Evolutionary conservation across 2,797 vertebrate genomes (phyloP), one percentile per base, ranked within the genome.

Genomic region (Tiaroga cobitis): DNA sequence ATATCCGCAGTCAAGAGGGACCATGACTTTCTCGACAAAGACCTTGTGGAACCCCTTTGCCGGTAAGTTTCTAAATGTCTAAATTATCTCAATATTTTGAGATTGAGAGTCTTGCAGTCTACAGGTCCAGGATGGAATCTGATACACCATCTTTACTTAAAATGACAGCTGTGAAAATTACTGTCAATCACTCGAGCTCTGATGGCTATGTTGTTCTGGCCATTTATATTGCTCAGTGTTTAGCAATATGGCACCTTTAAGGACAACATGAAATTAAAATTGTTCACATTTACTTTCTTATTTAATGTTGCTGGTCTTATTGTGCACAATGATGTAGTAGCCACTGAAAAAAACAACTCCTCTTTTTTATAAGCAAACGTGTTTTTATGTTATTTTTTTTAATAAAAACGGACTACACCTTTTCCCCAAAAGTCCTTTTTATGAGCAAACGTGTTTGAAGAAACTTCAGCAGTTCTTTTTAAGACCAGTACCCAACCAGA

Each of bases 1-100:
- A 98, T 99, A 90, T 94, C 93, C 79, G 95, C 96, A 83, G 98
- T 99, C 91, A 98, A 98, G 93, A 97, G 96, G 88, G 98, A 99
- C 92, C 98, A 99, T 96, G 98, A 99, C 92, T 99, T 99, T 93
- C 96, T 99, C 90, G 98, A 99, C 89, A 98, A 97, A 95, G 98
- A 99, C 91, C 97, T 99, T 69, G 98, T 99, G 95, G 98, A 99
- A 92, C 96, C 98, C 92, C 96, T 99, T 92, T 99, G 96, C 96
- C 97, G 98, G 98, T 99, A 96, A 95, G 89, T 59, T 81, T 51
- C 18, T 8, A 9, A 26, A 79, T 39, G 34, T 49, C 32, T 26
- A 63, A 43, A 80, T 81, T 70, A 51, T 81, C 18, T 67, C 9
- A 2, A 41, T 26, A 11, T 49, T 2, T 46, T 46, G 59, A 65